Percentiles rank a stretch among this genome's conserved stretches.
Conservation (phyloP, 2,113 vertebrate species). For the Rhynchomys soricoides region DNA sequence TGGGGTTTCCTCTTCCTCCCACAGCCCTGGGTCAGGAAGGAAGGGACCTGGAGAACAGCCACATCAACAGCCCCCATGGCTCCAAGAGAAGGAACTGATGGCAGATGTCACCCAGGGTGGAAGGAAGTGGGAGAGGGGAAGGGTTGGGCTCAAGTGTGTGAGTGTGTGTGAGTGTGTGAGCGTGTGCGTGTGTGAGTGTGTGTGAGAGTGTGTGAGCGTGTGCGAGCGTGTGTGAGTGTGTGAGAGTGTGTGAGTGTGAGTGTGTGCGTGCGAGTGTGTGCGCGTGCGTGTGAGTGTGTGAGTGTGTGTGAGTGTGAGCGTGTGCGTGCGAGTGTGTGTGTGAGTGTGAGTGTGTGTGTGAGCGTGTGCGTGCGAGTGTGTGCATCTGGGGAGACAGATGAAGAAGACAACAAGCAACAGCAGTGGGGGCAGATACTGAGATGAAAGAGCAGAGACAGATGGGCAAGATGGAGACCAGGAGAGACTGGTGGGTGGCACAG, state of each 20-base stretch:
- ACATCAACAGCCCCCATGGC: background rate
- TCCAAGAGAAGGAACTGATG: background rate
- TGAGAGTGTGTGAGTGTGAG: background rate
- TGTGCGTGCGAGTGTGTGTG: background rate
- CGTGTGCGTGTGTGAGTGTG: background rate
- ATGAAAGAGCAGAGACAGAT: background rate
- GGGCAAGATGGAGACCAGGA: background rate
- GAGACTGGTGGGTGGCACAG: background rate
- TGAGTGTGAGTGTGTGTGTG: background rate
- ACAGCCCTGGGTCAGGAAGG: background rate
- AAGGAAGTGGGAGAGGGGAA: conserved; percentile 40
- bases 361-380: background rate
- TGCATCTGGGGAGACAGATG: background rate
- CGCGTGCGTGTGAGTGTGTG: no score
- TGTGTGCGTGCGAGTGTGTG: no score
- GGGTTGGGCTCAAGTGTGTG: background rate
- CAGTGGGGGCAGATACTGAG: background rate
- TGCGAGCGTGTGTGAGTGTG: background rate
- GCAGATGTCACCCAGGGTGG: conserved; percentile 29
- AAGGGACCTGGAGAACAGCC: background rate
- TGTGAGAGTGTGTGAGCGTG: background rate
- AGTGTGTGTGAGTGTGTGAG: background rate
- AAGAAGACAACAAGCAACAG: background rate
- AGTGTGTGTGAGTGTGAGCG: background rate
- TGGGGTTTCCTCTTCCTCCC: conserved; percentile 6